phyloP scores from a whole-genome alignment of 1,140 invertebrate species.

The Aricia agestis region DNA sequence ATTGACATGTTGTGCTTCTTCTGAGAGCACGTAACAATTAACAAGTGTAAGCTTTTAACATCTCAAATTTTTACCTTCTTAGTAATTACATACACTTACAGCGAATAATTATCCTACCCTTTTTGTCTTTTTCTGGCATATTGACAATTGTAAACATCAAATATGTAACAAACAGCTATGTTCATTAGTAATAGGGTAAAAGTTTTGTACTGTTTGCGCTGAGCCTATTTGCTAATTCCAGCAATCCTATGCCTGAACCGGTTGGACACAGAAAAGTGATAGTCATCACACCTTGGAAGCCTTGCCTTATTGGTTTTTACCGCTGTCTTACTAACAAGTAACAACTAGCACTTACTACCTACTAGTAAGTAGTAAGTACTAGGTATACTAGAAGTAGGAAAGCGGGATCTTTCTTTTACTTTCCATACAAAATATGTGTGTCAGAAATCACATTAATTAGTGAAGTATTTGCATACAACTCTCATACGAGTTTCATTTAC shows the following conservation, averaged over 20 bases:
- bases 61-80: too few species aligned
- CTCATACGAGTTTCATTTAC: background rate
- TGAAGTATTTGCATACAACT: constrained; percentile 3
- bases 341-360: constrained; percentile 8
- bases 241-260: constrained; percentile 33
- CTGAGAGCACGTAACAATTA: too few species aligned
- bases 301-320: constrained; percentile 32
- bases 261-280: constrained; percentile 47
- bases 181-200: too few species aligned
- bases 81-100: too few species aligned
- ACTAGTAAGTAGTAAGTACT: constrained; percentile 16
- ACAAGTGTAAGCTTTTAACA: too few species aligned
- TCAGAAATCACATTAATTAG: background rate
- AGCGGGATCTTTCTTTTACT: constrained; percentile 11
- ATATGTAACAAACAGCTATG: too few species aligned
- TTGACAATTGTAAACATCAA: too few species aligned
- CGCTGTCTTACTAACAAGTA: constrained; percentile 20
- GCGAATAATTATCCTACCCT: too few species aligned
- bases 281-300: constrained; percentile 40
- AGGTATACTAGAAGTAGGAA: constrained; percentile 4
- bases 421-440: constrained; percentile 12
- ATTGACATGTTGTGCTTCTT: too few species aligned
- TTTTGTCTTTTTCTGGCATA: too few species aligned
- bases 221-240: constrained; percentile 12
- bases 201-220: constrained; percentile 1